A percentile compares a stretch with the other conserved stretches of the same genome.
These are phyloP conservation scores for Anniella stebbinsi DNA, from an alignment of 2,797 vertebrate genomes.

Conservation along the genomic window DNA sequence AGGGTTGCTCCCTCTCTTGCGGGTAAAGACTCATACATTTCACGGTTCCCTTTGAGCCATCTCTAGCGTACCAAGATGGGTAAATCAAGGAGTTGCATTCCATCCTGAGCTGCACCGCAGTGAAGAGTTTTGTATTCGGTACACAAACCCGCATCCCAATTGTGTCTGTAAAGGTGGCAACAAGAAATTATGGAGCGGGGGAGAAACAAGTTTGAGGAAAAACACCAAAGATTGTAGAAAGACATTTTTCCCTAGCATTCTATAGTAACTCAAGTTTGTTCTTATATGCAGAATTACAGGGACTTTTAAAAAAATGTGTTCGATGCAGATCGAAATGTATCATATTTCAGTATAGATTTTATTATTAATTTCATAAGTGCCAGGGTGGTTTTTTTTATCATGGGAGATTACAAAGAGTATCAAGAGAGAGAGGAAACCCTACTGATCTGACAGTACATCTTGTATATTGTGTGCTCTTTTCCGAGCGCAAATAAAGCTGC, in stretches of 20 bases:
- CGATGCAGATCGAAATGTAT: not conserved
- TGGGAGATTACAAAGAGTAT: slow-evolving; percentile 1
- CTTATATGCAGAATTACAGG: not conserved
- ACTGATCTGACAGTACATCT: not conserved
- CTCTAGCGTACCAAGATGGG: not conserved
- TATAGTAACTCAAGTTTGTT: not conserved
- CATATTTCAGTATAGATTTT: slow-evolving; percentile 7
- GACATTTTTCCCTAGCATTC: no score
- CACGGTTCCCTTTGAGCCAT: not conserved
- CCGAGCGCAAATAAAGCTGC: not conserved
- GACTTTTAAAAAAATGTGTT: not conserved
- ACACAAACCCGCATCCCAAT: not conserved
- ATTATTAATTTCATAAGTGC: slow-evolving; percentile 23
- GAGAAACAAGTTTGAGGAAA: not conserved
- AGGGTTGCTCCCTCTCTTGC: not conserved
- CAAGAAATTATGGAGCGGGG: not conserved
- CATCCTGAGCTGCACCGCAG: not conserved
- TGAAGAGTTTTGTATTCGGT: not conserved
- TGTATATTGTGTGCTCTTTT: not conserved
- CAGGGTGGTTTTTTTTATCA: not conserved
- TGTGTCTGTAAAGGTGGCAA: not conserved
- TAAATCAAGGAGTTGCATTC: not conserved
- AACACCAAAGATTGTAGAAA: not conserved
- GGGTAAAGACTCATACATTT: not conserved
- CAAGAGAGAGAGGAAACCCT: no score